Conservation (phyloP, 1,140 invertebrate genomes). For the Lepidurus packardi region DNA sequence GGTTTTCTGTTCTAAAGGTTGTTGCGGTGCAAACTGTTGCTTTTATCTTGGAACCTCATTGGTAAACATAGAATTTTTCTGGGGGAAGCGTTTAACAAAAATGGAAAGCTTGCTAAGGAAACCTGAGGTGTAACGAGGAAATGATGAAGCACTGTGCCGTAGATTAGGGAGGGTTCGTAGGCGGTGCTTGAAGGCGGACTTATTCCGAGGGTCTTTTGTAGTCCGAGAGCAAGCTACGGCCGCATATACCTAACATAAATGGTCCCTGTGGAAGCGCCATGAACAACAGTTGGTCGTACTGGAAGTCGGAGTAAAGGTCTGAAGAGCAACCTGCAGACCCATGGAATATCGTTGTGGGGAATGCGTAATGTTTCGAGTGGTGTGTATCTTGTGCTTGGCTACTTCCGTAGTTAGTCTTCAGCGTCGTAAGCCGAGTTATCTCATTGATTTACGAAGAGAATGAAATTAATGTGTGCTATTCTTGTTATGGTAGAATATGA, state of each 20-base stretch:
- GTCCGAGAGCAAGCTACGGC: neutral
- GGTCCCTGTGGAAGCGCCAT: neutral
- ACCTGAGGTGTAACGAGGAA: neutral
- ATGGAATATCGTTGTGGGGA: neutral
- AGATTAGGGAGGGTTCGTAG: neutral
- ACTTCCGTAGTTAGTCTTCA: neutral
- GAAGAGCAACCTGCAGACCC: neutral
- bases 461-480: neutral
- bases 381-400: neutral
- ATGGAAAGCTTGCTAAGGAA: neutral
- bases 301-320: neutral
- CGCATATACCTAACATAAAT: neutral
- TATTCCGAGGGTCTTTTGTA: neutral
- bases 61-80: constrained; percentile 4
- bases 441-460: neutral
- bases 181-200: neutral
- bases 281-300: neutral
- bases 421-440: neutral
- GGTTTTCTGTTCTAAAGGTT: neutral
- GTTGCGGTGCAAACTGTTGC: neutral
- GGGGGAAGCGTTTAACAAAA: neutral
- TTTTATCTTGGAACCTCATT: neutral
- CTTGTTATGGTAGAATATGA: constrained; percentile 1
- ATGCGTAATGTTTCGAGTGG: neutral
- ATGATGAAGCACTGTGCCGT: neutral